Percentiles rank a stretch among this genome's conserved stretches.
Evolutionary conservation across 2,113 vertebrate genomes (phyloP).

Genomic region (Saiga tatarica): DNA sequence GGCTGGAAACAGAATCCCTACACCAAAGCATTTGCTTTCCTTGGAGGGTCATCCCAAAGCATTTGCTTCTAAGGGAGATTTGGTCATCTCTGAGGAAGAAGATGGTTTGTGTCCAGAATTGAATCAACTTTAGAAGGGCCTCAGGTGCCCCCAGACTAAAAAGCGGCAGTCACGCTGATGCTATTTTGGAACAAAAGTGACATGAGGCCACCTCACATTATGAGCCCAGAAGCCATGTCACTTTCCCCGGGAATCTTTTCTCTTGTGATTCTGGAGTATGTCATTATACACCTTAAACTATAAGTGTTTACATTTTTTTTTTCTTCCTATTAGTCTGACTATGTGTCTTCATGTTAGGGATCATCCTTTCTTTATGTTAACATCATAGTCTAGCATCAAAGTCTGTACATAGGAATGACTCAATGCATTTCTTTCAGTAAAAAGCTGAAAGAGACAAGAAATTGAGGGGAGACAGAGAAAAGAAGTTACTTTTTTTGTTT

Average conservation of each 20-base stretch:
- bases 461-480: background rate
- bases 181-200: background rate
- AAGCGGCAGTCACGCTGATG: background rate
- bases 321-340: background rate
- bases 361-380: background rate
- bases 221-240: background rate
- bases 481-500: background rate
- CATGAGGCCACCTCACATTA: background rate
- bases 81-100: background rate
- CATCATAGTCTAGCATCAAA: accelerated
- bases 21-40: background rate
- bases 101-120: background rate
- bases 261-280: background rate
- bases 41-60: background rate
- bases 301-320: background rate
- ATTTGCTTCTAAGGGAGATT: background rate
- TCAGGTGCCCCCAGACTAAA: background rate
- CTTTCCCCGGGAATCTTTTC: background rate
- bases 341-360: background rate
- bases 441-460: background rate
- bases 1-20: background rate
- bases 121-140: background rate
- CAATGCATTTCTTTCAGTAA: background rate
- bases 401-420: background rate
- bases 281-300: background rate